Evolutionary conservation across 1,140 invertebrate genomes (phyloP).

Genomic region (Brachionus angularis): DNA sequence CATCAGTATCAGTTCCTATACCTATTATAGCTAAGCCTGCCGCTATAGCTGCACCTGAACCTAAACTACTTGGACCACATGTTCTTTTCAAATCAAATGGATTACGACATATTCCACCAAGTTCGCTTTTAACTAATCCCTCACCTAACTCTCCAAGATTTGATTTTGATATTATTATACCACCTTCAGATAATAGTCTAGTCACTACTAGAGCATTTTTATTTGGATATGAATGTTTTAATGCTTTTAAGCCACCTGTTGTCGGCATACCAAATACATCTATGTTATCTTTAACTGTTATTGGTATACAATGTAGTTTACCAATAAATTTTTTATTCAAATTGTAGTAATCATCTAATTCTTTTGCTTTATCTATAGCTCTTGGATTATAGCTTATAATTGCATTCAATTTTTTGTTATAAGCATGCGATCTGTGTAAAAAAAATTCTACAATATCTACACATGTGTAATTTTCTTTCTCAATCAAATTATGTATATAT

Average conservation of each 20-base stretch:
- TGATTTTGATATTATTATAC: not conserved
- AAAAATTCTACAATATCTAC: not conserved
- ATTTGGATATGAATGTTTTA: not conserved
- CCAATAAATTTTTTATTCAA: not conserved
- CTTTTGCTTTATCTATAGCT: not conserved
- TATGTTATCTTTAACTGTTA: slow-evolving; percentile 23
- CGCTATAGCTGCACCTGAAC: slow-evolving; percentile 9
- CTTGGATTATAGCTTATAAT: slow-evolving; percentile 5
- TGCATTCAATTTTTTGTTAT: not conserved
- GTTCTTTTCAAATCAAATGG: not conserved
- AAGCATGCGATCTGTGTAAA: not conserved
- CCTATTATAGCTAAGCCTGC: not conserved
- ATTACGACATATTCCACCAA: not conserved
- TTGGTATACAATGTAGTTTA: slow-evolving; percentile 19
- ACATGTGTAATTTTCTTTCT: slow-evolving; percentile 7
- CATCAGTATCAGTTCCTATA: not conserved
- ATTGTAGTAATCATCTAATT: not conserved
- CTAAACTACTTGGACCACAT: not conserved
- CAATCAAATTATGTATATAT: not conserved
- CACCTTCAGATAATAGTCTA: not conserved
- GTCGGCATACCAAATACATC: slow-evolving; percentile 11
- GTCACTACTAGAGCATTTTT: slow-evolving; percentile 4
- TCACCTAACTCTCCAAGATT: not conserved
- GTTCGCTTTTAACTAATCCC: not conserved
- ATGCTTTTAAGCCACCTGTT: not conserved